Percentiles rank a stretch among this genome's conserved stretches.
Conservation (phyloP, 2,888 invertebrate genomes). For the Lymantria dispar region DNA sequence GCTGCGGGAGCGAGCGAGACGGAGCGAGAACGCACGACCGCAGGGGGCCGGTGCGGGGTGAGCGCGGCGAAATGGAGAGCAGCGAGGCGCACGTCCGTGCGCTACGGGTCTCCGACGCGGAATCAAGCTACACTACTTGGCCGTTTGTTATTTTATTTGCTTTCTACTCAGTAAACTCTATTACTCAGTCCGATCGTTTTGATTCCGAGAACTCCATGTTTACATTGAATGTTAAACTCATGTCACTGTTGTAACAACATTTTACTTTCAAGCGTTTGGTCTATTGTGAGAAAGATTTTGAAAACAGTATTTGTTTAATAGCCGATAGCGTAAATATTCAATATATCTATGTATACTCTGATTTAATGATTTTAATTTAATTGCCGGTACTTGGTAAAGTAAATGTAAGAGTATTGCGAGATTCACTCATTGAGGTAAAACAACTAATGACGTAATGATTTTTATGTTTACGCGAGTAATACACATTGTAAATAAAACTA, state of each 20-base stretch:
- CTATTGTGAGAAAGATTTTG: slow-evolving; percentile 62
- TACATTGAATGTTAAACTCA: slow-evolving; percentile 71
- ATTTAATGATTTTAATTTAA: background rate
- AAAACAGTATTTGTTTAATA: slow-evolving; percentile 51
- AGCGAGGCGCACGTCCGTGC: too few species aligned
- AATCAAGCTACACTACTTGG: slow-evolving; percentile 51
- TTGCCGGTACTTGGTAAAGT: slow-evolving; percentile 10
- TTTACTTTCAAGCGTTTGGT: slow-evolving; percentile 55
- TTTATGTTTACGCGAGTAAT: too few species aligned
- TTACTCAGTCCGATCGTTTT: slow-evolving; percentile 71
- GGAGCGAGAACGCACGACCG: too few species aligned
- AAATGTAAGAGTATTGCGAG: slow-evolving; percentile 46
- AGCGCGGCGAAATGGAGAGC: too few species aligned
- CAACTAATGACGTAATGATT: slow-evolving; percentile 75
- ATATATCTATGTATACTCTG: background rate
- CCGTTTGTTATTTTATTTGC: slow-evolving; percentile 76
- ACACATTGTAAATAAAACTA: too few species aligned
- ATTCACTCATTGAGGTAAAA: slow-evolving; percentile 55
- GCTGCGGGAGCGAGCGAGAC: too few species aligned
- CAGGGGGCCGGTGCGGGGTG: too few species aligned
- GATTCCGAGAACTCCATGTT: slow-evolving; percentile 73
- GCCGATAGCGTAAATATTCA: slow-evolving; percentile 24
- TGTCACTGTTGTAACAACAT: slow-evolving; percentile 71
- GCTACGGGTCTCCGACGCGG: too few species aligned
- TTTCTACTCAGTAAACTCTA: slow-evolving; percentile 74